Evolutionary conservation across 2,888 invertebrate genomes (phyloP), one percentile per base, ranked within the genome.

Genomic region (Morpho helenor): DNA sequence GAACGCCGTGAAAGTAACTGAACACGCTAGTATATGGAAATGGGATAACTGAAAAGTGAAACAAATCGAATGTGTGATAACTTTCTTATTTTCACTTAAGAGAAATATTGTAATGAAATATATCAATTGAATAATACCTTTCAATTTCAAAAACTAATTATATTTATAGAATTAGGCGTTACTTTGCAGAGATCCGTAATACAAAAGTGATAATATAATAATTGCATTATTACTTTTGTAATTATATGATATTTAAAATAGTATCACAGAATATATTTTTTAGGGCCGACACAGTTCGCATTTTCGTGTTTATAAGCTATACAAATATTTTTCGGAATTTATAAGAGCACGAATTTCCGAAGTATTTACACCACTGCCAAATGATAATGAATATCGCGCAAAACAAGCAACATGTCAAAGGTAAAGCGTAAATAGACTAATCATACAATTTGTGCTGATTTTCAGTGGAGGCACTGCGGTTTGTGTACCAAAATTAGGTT

Each of bases 21-120:
- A 59, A 80, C 76, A 77, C 80, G 71, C 69, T 64, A 68, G 68
- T 65, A 70, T 70, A 74, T 66, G 62, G 59, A 64, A 76, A 78
- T 81, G 72, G 75, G 82, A 81, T 80, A 79, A 83, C 78, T 80
- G 80, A 78, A 81, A 76, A 79, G 69, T 78, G 79, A 75, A 78
- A 79, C 64, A 67, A 78, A 75, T 73, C 65, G 70, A 71, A 76
- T 70, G 67, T 71, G 70, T 65, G 66, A 64, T 59, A 66, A 74
- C 77, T 80, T 80, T 79, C 77, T 66, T 71, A 73, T 75, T 68
- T 71, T 69, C 68, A 67, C 67, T 66, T 55, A 55, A 51, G 49
- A 54, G 56, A 56, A 51, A 59, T 56, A 55, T 52, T 16, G 52
- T 44, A 58, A 43, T 52, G 48, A 50, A 61, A 52, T 55, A 48